Evolutionary conservation across 2,113 vertebrate genomes (phyloP).

Genomic region (Petrocephalus zakoni): DNA sequence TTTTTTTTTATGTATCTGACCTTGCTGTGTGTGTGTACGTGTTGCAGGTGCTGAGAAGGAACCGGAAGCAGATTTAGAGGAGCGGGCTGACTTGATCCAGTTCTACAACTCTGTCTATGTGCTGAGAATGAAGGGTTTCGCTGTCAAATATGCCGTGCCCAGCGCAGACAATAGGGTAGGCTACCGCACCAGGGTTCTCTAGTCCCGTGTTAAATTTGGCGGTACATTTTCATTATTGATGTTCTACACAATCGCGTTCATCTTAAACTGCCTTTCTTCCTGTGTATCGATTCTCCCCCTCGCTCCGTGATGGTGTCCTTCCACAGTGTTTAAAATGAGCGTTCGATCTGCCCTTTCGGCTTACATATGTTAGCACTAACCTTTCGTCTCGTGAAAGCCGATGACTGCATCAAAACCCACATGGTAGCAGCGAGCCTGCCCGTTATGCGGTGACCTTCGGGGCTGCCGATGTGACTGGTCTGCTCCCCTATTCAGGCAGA

Average conservation of each 20-base stretch:
- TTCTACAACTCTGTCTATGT: slow-evolving; percentile 90
- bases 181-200: not conserved
- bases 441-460: not conserved
- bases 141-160: slow-evolving; percentile 70
- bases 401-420: not conserved
- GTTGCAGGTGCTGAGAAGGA: slow-evolving; percentile 49
- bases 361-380: not conserved
- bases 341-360: not conserved
- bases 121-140: slow-evolving; percentile 81
- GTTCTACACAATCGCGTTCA: not conserved
- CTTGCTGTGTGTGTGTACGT: not conserved
- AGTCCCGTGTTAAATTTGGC: not conserved
- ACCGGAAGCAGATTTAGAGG: slow-evolving; percentile 49
- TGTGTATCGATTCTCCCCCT: not conserved
- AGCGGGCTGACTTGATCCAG: slow-evolving; percentile 89
- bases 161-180: slow-evolving; percentile 71
- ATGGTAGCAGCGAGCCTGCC: not conserved
- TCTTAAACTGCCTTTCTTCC: not conserved
- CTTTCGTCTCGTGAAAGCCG: not conserved
- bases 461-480: not conserved
- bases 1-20: not conserved
- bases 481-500: slow-evolving; percentile 44
- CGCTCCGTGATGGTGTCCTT: not conserved
- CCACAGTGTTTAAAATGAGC: not conserved
- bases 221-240: not conserved